A percentile compares a stretch with the other conserved stretches of the same genome.
Conservation (phyloP, 2,797 vertebrate species). For the Chiroxiphia lanceolata region DNA sequence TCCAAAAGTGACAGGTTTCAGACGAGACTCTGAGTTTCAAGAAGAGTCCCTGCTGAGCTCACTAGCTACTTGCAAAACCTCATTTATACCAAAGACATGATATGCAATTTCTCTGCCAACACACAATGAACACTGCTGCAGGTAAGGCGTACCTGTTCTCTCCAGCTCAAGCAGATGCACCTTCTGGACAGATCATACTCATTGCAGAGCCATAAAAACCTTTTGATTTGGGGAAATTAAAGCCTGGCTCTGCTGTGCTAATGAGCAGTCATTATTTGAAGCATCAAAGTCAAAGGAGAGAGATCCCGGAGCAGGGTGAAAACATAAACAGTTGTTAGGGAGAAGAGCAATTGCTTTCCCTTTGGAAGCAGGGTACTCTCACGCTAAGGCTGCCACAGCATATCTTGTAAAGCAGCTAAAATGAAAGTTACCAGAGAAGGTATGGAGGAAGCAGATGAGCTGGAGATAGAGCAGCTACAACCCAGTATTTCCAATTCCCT, state of each 20-base stretch:
- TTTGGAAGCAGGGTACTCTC: background rate
- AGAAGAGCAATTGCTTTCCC: background rate
- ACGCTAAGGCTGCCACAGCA: background rate
- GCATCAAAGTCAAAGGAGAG: background rate
- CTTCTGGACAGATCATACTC: background rate
- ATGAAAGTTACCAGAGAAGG: background rate
- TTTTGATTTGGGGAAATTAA: background rate
- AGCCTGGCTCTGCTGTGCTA: background rate
- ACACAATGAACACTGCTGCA: fast-evolving
- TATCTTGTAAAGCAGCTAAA: background rate
- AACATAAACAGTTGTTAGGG: background rate
- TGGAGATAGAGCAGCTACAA: background rate
- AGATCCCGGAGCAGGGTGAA: background rate
- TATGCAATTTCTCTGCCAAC: background rate
- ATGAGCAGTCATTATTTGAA: background rate
- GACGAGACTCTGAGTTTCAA: background rate
- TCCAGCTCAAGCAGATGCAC: background rate
- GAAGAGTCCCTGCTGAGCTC: background rate
- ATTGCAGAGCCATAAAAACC: background rate
- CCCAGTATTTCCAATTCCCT: background rate
- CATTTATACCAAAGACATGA: background rate
- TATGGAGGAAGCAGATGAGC: background rate
- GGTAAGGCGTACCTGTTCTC: background rate
- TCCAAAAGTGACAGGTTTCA: background rate
- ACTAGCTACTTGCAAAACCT: background rate